Conservation (phyloP, 2,888 invertebrate species). For the Ephialtes manifestator region DNA sequence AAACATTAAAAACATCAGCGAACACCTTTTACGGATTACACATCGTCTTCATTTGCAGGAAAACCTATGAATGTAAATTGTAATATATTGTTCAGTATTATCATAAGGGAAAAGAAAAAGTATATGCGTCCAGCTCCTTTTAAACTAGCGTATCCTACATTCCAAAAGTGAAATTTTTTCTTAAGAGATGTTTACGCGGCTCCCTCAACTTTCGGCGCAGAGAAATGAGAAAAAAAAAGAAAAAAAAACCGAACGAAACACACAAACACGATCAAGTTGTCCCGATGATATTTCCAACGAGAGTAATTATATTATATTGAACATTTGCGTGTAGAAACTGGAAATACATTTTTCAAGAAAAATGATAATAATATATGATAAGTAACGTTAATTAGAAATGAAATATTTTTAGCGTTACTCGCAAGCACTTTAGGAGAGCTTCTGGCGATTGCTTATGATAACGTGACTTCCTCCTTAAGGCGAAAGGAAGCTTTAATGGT, state of each 20-base stretch:
- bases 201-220: slow-evolving; percentile 44
- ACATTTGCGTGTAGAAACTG: slow-evolving; percentile 34
- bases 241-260: slow-evolving; percentile 18
- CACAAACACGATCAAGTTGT: slow-evolving; percentile 45
- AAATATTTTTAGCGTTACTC: slow-evolving; percentile 62
- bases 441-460: slow-evolving; percentile 67
- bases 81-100: slow-evolving; percentile 85
- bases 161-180: slow-evolving; percentile 80
- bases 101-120: slow-evolving; percentile 77
- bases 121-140: slow-evolving; percentile 71
- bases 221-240: slow-evolving; percentile 33
- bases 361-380: slow-evolving; percentile 53
- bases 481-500: slow-evolving; percentile 62
- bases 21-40: slow-evolving; percentile 60
- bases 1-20: slow-evolving; percentile 51
- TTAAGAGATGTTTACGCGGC: slow-evolving; percentile 64
- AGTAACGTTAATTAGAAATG: slow-evolving; percentile 47
- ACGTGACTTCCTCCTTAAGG: slow-evolving; percentile 61
- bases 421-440: slow-evolving; percentile 62
- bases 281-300: slow-evolving; percentile 55
- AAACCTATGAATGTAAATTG: slow-evolving; percentile 80
- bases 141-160: slow-evolving; percentile 82
- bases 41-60: slow-evolving; percentile 65
- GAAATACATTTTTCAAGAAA: slow-evolving; percentile 65
- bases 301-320: slow-evolving; percentile 15